These are phyloP conservation scores for Corbicula japonica DNA, from an alignment of 2,888 invertebrate genomes.

Conservation along the genomic window DNA sequence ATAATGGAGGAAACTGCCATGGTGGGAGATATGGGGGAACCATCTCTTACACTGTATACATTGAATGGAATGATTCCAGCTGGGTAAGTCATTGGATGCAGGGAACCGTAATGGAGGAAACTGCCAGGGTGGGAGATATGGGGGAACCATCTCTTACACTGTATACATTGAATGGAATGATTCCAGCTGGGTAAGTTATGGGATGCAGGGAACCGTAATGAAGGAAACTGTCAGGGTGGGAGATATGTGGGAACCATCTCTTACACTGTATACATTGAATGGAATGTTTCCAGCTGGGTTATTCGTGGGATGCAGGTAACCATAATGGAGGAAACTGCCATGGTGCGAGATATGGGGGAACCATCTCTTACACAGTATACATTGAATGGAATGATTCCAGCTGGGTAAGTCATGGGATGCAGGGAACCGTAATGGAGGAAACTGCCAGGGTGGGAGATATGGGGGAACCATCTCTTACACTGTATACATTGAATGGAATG, in stretches of 20 bases:
- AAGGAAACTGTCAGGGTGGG: too few species aligned
- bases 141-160: slow-evolving; percentile 28
- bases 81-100: not conserved
- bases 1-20: too few species aligned
- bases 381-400: not conserved
- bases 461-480: slow-evolving; percentile 22
- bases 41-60: slow-evolving; percentile 34
- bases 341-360: slow-evolving; percentile 20
- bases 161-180: slow-evolving; percentile 11
- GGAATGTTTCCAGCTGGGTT: not conserved
- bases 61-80: not conserved
- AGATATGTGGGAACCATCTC: slow-evolving; percentile 25
- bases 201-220: not conserved
- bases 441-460: slow-evolving; percentile 17
- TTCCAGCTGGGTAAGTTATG: not conserved
- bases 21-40: slow-evolving; percentile 24
- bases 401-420: not conserved
- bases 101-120: too few species aligned
- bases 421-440: too few species aligned
- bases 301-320: not conserved
- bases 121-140: slow-evolving; percentile 22
- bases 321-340: too few species aligned
- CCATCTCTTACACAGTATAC: slow-evolving; percentile 36
- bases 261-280: slow-evolving; percentile 30
- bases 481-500: slow-evolving; percentile 17